phyloP scores from a whole-genome alignment of 2,797 vertebrate species.

The Carcharodon carcharias region DNA sequence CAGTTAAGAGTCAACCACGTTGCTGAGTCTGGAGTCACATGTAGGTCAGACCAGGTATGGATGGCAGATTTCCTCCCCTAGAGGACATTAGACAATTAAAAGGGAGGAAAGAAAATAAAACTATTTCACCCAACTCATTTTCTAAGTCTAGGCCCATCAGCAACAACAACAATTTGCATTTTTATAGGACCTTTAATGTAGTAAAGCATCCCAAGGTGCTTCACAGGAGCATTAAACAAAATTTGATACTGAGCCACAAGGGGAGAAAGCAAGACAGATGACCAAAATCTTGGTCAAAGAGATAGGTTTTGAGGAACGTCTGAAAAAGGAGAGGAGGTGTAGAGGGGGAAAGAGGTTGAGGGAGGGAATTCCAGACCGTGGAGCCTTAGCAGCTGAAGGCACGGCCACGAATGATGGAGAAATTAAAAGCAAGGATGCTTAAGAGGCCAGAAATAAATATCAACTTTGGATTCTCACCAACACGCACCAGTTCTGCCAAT shows the following conservation, averaged over 20 bases:
- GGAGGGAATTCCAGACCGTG: background rate
- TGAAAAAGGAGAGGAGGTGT: background rate
- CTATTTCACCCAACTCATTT: background rate
- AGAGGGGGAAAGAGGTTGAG: background rate
- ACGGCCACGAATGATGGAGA: background rate
- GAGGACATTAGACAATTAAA: background rate
- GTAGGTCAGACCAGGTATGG: background rate
- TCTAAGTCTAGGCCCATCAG: background rate
- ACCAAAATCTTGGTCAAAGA: background rate
- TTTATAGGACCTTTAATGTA: background rate
- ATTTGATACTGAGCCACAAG: background rate
- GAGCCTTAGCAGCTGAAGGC: background rate
- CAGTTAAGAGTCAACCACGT: too few species aligned
- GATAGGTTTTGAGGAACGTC: background rate
- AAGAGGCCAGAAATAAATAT: background rate
- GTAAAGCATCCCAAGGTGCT: background rate
- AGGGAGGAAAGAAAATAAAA: background rate
- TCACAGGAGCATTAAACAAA: background rate
- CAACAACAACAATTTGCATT: background rate
- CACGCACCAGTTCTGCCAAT: slow-evolving; percentile 58
- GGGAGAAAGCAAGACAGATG: background rate
- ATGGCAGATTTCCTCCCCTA: background rate
- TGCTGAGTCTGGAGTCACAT: too few species aligned
- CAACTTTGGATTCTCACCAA: background rate
- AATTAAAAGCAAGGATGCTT: background rate